Evolutionary conservation across 2,797 vertebrate genomes (phyloP).

Genomic region (Emys orbicularis): DNA sequence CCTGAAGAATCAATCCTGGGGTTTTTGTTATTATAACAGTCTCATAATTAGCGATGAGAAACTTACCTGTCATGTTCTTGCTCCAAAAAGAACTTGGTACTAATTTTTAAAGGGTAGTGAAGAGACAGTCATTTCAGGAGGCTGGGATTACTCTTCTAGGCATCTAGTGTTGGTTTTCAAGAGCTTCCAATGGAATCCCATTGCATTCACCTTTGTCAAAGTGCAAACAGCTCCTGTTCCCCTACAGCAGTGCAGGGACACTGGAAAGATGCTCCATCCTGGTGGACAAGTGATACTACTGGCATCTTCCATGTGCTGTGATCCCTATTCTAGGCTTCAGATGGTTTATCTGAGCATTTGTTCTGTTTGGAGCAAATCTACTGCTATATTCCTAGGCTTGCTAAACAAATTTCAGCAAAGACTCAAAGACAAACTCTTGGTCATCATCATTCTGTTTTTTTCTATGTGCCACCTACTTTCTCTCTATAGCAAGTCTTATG

Average conservation of each 20-base stretch:
- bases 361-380: background rate
- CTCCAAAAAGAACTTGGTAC: background rate
- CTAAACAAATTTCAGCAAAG: background rate
- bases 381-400: background rate
- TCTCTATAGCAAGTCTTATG: rapidly evolving
- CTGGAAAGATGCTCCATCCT: background rate
- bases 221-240: background rate
- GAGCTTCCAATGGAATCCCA: background rate
- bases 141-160: background rate
- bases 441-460: background rate
- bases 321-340: background rate
- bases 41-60: background rate
- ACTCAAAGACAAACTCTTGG: background rate
- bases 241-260: background rate
- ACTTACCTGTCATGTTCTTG: background rate
- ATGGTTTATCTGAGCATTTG: background rate
- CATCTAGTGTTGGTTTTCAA: background rate
- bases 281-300: background rate
- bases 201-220: background rate
- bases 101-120: background rate
- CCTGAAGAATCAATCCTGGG: background rate
- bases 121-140: background rate
- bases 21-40: background rate
- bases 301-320: background rate
- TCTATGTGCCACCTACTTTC: rapidly evolving